These are phyloP conservation scores for Sycobia sp. DNA, from an alignment of 1,140 invertebrate genomes.

Conservation along the genomic window DNA sequence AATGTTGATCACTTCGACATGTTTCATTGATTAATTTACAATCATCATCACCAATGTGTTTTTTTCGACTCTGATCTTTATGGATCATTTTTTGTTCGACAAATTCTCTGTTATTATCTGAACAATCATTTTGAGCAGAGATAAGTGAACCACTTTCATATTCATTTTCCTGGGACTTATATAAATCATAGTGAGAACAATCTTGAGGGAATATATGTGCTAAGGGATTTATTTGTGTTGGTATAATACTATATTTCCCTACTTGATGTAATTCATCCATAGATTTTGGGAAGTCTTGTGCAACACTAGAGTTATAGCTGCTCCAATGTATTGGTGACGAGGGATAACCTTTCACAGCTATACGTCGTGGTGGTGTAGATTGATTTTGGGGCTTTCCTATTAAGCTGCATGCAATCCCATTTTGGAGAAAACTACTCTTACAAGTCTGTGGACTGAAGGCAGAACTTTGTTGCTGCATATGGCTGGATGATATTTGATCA, in stretches of 20 bases:
- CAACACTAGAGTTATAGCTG: background rate
- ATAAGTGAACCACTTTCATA: conserved; percentile 64
- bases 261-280: no score
- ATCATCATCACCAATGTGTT: conserved; percentile 55
- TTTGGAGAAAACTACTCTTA: conserved; percentile 49
- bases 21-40: conserved; percentile 55
- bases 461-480: conserved; percentile 39
- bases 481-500: conserved; percentile 39
- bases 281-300: no score
- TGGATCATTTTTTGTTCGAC: conserved; percentile 46
- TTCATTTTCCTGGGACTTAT: conserved; percentile 59
- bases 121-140: conserved; percentile 57
- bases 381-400: conserved; percentile 55
- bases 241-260: conserved; percentile 54
- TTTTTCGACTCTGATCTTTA: conserved; percentile 45
- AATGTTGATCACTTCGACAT: conserved; percentile 50
- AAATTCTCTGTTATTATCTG: conserved; percentile 41
- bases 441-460: conserved; percentile 55
- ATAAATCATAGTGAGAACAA: conserved; percentile 54
- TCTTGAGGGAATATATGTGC: conserved; percentile 53
- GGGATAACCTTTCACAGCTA: conserved; percentile 48
- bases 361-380: conserved; percentile 52
- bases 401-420: conserved; percentile 49
- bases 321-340: conserved; percentile 54
- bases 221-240: conserved; percentile 57